A percentile compares a stretch with the other conserved stretches of the same genome.
phyloP scores from a whole-genome alignment of 1,140 invertebrate species.

The Heliothis virescens region DNA sequence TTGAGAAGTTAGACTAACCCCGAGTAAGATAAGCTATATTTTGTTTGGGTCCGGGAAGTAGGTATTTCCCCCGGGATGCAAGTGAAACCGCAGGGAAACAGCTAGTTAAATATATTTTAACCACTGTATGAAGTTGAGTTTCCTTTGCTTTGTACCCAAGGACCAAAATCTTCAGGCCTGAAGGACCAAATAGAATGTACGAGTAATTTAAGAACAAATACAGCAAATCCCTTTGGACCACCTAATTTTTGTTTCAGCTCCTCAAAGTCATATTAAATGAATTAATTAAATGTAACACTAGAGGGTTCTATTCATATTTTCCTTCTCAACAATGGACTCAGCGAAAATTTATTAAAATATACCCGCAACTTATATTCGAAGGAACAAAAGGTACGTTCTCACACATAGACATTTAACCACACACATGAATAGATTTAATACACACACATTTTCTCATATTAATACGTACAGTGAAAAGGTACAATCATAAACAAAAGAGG shows the following conservation, averaged over 20 bases:
- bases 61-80: no score
- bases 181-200: not conserved
- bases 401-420: not conserved
- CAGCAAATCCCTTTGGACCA: not conserved
- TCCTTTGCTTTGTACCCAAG: not conserved
- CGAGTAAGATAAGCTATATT: no score
- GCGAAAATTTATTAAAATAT: slow-evolving; percentile 34
- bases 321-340: slow-evolving; percentile 6
- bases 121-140: no score
- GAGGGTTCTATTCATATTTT: slow-evolving; percentile 21
- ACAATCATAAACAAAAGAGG: slow-evolving; percentile 38
- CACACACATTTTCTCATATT: not conserved
- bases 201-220: slow-evolving; percentile 3
- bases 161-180: not conserved
- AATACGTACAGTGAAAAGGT: slow-evolving; percentile 5
- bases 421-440: not conserved
- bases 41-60: no score
- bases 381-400: slow-evolving; percentile 14
- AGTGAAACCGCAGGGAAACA: no score
- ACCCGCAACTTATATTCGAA: slow-evolving; percentile 20
- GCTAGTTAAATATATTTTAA: no score
- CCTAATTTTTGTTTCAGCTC: slow-evolving; percentile 7
- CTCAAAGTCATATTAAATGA: slow-evolving; percentile 15
- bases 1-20: no score
- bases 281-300: slow-evolving; percentile 37